Conservation (phyloP, 2,888 invertebrate genomes). For the Nomada fucata region DNA sequence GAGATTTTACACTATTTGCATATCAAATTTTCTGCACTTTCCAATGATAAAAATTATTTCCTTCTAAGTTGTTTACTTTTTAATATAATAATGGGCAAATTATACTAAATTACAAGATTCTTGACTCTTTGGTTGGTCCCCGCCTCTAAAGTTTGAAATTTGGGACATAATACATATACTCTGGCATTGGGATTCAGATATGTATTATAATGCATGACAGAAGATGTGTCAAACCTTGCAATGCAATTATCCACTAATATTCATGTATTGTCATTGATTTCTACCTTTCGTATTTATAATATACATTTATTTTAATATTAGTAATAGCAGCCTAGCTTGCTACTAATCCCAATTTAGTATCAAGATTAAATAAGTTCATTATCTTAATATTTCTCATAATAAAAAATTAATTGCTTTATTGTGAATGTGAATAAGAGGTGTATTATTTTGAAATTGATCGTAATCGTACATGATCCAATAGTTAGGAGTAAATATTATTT, state of each 20-base stretch:
- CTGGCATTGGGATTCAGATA: too few relatives aligned
- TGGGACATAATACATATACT: too few relatives aligned
- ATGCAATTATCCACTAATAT: neutral
- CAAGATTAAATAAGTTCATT: conserved; percentile 1
- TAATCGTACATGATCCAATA: neutral
- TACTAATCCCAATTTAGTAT: neutral
- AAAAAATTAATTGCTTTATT: neutral
- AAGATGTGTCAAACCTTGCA: neutral
- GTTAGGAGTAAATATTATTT: conserved; percentile 81
- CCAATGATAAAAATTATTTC: too few relatives aligned
- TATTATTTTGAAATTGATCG: neutral
- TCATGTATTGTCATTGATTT: neutral
- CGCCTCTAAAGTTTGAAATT: too few relatives aligned
- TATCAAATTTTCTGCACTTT: too few relatives aligned
- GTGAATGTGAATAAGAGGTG: neutral
- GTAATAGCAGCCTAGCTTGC: neutral
- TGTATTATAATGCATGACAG: too few relatives aligned
- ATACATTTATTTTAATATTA: conserved; percentile 10
- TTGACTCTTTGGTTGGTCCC: too few relatives aligned
- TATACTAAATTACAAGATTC: too few relatives aligned
- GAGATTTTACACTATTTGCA: too few relatives aligned
- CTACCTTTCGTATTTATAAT: neutral
- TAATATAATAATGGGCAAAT: too few relatives aligned
- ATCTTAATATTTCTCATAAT: neutral
- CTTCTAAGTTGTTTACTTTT: too few relatives aligned